Base-by-base conservation (phyloP, 2,113 vertebrate genomes). In the Oreotrochilus melanogaster region DNA sequence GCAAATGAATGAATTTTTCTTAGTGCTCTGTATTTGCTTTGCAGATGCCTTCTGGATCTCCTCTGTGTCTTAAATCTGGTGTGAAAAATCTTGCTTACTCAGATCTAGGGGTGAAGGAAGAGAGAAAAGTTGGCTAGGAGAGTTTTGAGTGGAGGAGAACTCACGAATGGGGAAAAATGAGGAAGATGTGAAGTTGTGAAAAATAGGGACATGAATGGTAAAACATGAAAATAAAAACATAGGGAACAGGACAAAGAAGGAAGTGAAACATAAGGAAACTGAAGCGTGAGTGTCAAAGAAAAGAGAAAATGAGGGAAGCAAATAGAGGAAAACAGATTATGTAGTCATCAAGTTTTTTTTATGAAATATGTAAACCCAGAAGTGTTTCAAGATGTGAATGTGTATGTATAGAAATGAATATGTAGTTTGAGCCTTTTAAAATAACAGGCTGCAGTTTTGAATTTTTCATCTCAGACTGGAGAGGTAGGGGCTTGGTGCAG, bases 201-300 rank as follows among this genome's bases (percentile, higher is more conserved):
- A 91, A 82, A 81, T 9, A 67, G n/a, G 56, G 17, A 87, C 27
- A 10, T 14, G 18, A 92, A 62, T 87, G 25, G 47, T 74, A 74
- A 95, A 92, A 88, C 42, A 27, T n/a, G 15, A 45, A 66, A 86
- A 95, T 54, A 66, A 83, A 87, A 96, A 80, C 92, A 84, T 18
- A 80, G 64, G 80, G 87, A 96, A 75, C 30, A 51, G 81, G 87
- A 93, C 81, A 89, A 94, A 96, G 57, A 57, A 93, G 39, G 87
- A 87, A 78, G 28, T 56, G 57, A 87, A 94, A 78, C 81, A 56
- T 71, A 86, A 92, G 92, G 89, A 85, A 92, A 78, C 61, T 64
- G 73, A 78, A 94, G 35, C 21, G 18, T 0, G 3, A 71, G 6
- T 64, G 70, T 89, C 87, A 94, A 89, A 86, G 62, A 82, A 75